phyloP scores from a whole-genome alignment of 2,797 vertebrate genomes.

The Ataeniobius toweri region DNA sequence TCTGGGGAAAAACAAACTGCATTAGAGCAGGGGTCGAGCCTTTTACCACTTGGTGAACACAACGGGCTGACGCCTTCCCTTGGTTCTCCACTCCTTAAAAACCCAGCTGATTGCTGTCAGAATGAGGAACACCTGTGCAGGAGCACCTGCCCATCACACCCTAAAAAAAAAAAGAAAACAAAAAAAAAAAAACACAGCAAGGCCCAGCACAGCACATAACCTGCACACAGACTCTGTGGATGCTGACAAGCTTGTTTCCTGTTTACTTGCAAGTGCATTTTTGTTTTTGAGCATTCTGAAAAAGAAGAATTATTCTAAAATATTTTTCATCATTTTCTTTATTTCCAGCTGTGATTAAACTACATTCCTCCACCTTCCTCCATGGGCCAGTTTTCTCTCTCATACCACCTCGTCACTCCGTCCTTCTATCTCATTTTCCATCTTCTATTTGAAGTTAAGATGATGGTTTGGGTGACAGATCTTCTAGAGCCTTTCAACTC shows the following conservation, averaged over 20 bases:
- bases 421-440: slow-evolving; percentile 49
- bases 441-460: slow-evolving; percentile 58
- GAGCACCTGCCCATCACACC: too few species aligned
- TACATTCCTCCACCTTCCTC: slow-evolving; percentile 17
- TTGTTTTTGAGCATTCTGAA: neutral
- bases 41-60: too few species aligned
- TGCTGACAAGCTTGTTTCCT: neutral
- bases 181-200: too few species aligned
- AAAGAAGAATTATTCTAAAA: neutral
- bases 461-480: slow-evolving; percentile 59
- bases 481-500: slow-evolving; percentile 69
- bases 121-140: too few species aligned
- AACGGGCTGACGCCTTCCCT: too few species aligned
- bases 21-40: too few species aligned
- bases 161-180: too few species aligned
- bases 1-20: too few species aligned
- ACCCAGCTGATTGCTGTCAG: too few species aligned
- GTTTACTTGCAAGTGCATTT: neutral
- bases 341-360: slow-evolving; percentile 23
- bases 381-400: slow-evolving; percentile 39
- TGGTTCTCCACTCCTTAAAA: too few species aligned
- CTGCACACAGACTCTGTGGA: too few species aligned
- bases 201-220: too few species aligned
- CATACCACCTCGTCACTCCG: slow-evolving; percentile 43
- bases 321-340: neutral